Percentiles rank a stretch among this genome's conserved stretches.
These are phyloP conservation scores for Vannuccia rotundouncinata DNA, from an alignment of 2,888 invertebrate genomes.

Conservation along the genomic window DNA sequence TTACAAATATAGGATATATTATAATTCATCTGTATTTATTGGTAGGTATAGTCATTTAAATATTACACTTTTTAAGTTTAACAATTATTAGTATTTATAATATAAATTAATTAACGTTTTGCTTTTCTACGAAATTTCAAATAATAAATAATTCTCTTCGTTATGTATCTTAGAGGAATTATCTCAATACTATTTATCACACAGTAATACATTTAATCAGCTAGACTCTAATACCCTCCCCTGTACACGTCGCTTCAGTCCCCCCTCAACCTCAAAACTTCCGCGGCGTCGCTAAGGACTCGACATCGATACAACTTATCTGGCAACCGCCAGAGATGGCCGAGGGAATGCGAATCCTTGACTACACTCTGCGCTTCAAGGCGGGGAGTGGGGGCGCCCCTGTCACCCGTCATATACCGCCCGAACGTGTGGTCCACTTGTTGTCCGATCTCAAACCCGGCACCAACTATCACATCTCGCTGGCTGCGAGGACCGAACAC, in stretches of 20 bases:
- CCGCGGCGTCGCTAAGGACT: constrained; percentile 28
- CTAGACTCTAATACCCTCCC: not conserved
- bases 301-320: constrained; percentile 30
- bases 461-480: constrained; percentile 19
- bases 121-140: no score
- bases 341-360: not conserved
- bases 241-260: constrained; percentile 12
- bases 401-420: not conserved
- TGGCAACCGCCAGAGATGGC: constrained; percentile 32
- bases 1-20: not conserved
- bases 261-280: constrained; percentile 35
- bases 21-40: no score
- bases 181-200: not conserved
- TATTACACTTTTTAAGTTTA: no score
- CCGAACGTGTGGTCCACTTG: constrained; percentile 7
- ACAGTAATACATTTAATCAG: no score
- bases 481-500: constrained; percentile 27
- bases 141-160: not conserved
- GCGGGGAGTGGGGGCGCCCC: not conserved
- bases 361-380: constrained; percentile 32
- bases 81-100: no score
- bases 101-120: no score
- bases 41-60: no score
- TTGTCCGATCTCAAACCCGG: constrained; percentile 27
- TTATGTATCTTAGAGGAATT: not conserved